Conservation (phyloP, 2,113 vertebrate species). For the Physeter macrocephalus region DNA sequence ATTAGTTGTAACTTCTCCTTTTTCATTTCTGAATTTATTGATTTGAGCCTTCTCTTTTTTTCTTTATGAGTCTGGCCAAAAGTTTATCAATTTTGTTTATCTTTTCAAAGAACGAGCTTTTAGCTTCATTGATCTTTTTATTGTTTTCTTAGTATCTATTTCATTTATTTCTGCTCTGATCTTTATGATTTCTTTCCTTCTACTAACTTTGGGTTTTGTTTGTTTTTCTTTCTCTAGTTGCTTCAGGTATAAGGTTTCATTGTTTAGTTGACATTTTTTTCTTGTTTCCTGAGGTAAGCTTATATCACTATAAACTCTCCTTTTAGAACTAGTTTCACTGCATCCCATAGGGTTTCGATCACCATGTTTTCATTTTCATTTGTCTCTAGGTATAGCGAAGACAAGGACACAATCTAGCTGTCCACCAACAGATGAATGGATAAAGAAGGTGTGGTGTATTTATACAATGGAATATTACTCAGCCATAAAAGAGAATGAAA, state of each 20-base stretch:
- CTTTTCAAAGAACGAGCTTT: neutral
- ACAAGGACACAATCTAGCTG: neutral
- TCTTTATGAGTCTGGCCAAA: neutral
- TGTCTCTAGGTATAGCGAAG: neutral
- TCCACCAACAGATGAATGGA: neutral
- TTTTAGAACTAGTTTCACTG: neutral
- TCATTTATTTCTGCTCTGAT: neutral
- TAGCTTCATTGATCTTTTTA: neutral
- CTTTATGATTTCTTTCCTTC: neutral
- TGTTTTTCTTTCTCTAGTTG: neutral
- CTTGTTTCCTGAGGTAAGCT: neutral
- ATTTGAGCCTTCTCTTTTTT: neutral
- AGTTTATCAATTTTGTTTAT: neutral
- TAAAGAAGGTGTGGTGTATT: neutral
- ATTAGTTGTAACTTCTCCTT: neutral
- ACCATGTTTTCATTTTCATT: neutral
- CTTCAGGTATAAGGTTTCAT: neutral
- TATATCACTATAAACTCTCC: neutral
- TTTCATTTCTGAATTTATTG: neutral
- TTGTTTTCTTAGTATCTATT: neutral
- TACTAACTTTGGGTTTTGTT: neutral
- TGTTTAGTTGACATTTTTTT: neutral
- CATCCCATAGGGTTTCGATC: neutral
- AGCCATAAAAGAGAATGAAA: neutral
- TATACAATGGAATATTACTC: neutral